Evolutionary conservation across 2,888 invertebrate genomes (phyloP), one percentile per base, ranked within the genome.

Genomic region (Dascillus cervinus): DNA sequence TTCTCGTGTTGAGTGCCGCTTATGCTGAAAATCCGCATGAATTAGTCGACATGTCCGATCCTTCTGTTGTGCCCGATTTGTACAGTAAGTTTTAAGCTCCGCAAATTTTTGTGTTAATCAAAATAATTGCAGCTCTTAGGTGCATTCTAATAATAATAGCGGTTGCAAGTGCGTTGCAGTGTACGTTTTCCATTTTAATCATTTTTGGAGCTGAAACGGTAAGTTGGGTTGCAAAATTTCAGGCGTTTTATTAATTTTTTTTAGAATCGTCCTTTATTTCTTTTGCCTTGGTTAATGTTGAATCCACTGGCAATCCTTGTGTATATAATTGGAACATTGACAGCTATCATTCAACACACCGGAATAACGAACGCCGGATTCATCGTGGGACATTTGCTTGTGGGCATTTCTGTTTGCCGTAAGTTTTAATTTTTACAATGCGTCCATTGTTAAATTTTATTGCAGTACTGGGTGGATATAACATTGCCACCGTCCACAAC

Each of bases 11-110:
- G 21, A 51, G 54, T 31, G 58, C 62, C 3, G 61, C 61, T 3
- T 64, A 64, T 43, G 62, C 62, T 10, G 57, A 59, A 40, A 49
- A 62, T 52, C 62, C 64, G 1, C 55, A 60, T 26, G 64, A 64
- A 40, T 43, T 64, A 25, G 35, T 63, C 15, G 55, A 57, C 32
- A 51, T 64, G 52, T 51, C 58, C 2, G 60, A 63, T 52, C 43
- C 52, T 1, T 52, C 58, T 2, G 44, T 61, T 11, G 41, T 60
- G 11, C 62, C 62, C 4, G 49, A 55, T 32, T 11, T 50, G 12
- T 39, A 46, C 24, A 49, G 63, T 62, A 45, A 46, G 44, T 46
- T 45, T 26, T 33, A 22, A 21, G 11, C 3, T 4, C 17, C 17
- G 8, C 8, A 17, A 17, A 4, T 17, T 17, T 6, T 17, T 17